These are phyloP conservation scores for Tipula unca DNA, from an alignment of 2,888 invertebrate species.

Conservation along the genomic window DNA sequence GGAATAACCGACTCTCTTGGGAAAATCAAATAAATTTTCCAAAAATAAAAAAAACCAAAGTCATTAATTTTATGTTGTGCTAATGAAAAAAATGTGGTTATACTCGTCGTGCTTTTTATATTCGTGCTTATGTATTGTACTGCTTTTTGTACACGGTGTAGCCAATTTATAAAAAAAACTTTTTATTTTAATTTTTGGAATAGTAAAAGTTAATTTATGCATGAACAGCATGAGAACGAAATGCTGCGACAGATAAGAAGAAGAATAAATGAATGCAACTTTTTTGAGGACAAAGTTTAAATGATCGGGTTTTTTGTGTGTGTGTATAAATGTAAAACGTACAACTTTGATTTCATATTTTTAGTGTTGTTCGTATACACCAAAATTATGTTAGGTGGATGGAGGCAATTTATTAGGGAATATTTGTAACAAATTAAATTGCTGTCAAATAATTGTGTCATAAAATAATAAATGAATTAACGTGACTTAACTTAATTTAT, in stretches of 20 bases:
- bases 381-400: neutral
- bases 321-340: neutral
- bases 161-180: neutral
- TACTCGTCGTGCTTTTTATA: too few species aligned
- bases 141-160: neutral
- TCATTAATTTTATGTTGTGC: neutral
- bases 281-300: neutral
- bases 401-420: neutral
- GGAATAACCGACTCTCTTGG: neutral
- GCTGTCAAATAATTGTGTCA: too few species aligned
- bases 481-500: too few species aligned
- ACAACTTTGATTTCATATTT: neutral
- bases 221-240: neutral
- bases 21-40: neutral
- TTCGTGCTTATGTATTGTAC: neutral
- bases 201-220: neutral
- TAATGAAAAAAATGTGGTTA: neutral
- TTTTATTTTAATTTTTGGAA: neutral
- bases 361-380: neutral
- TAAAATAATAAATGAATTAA: too few species aligned
- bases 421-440: too few species aligned
- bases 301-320: neutral
- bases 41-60: neutral
- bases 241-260: neutral
- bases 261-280: neutral